A percentile compares a stretch with the other conserved stretches of the same genome.
Evolutionary conservation across 2,888 invertebrate genomes (phyloP).

Genomic region (Mayetiola destructor): DNA sequence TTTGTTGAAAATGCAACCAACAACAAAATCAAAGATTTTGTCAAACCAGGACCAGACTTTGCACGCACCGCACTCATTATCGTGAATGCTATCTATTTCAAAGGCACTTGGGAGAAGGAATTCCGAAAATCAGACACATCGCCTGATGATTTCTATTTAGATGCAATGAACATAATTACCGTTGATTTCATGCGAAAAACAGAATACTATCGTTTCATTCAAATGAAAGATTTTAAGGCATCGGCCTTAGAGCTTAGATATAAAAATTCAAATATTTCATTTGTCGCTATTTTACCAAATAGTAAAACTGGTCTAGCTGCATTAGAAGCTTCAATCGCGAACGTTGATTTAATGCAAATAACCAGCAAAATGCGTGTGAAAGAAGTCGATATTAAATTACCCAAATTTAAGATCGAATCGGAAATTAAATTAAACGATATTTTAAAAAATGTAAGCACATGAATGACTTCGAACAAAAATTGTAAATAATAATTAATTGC

Average conservation of each 20-base stretch:
- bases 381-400: constrained; percentile 53
- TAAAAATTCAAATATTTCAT: constrained; percentile 47
- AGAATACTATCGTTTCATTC: constrained; percentile 34
- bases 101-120: constrained; percentile 56
- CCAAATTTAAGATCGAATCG: constrained; percentile 68
- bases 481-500: background rate
- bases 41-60: background rate
- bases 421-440: constrained; percentile 47
- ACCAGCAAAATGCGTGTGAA: constrained; percentile 34
- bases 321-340: constrained; percentile 46
- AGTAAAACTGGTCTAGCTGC: constrained; percentile 46
- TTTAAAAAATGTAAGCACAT: constrained; percentile 46
- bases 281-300: constrained; percentile 63
- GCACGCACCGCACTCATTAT: constrained; percentile 61
- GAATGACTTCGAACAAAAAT: background rate
- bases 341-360: constrained; percentile 40
- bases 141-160: constrained; percentile 48
- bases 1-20: background rate
- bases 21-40: background rate
- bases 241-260: constrained; percentile 59
- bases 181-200: constrained; percentile 59
- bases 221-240: constrained; percentile 37
- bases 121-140: constrained; percentile 46
- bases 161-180: constrained; percentile 39
- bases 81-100: constrained; percentile 77